Percentiles rank a stretch among this genome's conserved stretches.
These are phyloP conservation scores for Exocentrus adspersus DNA, from an alignment of 2,888 invertebrate genomes.

Conservation along the genomic window DNA sequence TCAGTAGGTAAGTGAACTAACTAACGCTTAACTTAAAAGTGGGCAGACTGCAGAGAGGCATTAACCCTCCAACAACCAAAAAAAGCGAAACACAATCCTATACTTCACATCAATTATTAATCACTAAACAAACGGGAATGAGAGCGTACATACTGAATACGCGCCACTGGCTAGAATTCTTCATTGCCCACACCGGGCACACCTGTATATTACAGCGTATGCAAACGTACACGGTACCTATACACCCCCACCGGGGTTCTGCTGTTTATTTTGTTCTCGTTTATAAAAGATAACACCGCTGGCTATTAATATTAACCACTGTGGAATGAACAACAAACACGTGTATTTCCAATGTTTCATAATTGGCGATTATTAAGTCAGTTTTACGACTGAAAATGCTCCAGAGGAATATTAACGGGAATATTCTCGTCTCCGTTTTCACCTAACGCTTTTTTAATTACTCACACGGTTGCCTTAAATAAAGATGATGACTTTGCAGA, in stretches of 20 bases:
- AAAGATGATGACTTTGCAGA: no score
- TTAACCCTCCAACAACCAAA: no score
- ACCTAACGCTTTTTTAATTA: not conserved
- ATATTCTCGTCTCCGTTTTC: not conserved
- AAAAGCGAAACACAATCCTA: no score
- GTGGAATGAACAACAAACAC: slow-evolving; percentile 34
- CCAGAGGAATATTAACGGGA: not conserved
- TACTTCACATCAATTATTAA: no score
- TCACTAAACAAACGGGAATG: not conserved
- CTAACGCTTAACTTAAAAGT: no score
- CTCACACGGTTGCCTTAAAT: no score
- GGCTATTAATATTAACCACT: slow-evolving; percentile 45
- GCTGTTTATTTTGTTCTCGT: slow-evolving; percentile 48
- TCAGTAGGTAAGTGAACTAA: no score
- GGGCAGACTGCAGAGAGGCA: no score
- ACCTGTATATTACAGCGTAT: slow-evolving; percentile 45
- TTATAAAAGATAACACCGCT: slow-evolving; percentile 48
- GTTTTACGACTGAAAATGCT: not conserved
- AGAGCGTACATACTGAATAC: not conserved
- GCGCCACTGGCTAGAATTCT: slow-evolving; percentile 17
- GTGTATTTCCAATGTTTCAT: slow-evolving; percentile 31
- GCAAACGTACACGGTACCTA: slow-evolving; percentile 38
- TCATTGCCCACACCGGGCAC: slow-evolving; percentile 29
- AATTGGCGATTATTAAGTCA: slow-evolving; percentile 20
- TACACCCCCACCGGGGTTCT: slow-evolving; percentile 44